Evolutionary conservation across 2,797 vertebrate species (phyloP), one percentile per base, ranked within the genome.

Genomic region (Lepilemur ruficaudatus): DNA sequence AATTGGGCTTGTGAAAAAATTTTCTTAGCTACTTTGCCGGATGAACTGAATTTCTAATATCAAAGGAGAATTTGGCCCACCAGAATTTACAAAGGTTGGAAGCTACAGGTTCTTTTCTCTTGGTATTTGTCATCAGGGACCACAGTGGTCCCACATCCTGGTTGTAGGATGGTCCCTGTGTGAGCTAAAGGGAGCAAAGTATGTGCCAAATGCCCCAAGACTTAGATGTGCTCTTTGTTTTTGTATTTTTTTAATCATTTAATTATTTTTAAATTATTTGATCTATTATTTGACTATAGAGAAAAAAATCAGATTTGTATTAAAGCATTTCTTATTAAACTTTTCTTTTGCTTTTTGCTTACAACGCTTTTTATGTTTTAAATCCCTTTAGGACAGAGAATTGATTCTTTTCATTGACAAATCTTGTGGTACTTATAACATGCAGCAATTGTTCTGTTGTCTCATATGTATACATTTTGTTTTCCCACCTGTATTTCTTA

Each of bases 261-360:
- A 72, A 35, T 7, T 72, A 52, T 25, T 80, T 55, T 59, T 35
- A 8, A 84, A 57, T 70, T 61, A 63, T 67, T 63, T 63, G n/a
- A 13, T 61, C 18, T 2, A 28, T 46, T 84, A 57, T 85, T 81
- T 63, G 20, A 63, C 65, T 50, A 1, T 25, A 75, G 14, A 79
- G 30, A 25, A 84, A 94, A 72, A 43, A 65, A 50, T 5, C 41
- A 91, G 48, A 48, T 80, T 91, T 89, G 80, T 59, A 86, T 55
- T 73, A 52, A 83, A 84, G 48, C 4, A 13, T 86, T 90, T 83
- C 35, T 92, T 84, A 76, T 8, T 75, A 23, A 76, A 76, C 67
- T 38, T 78, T 73, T 25, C 48, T 38, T 38, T 78, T 73, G 22
- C 55, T n/a, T 55, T 38, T 57, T 81, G 72, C 61, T 84, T 52